phyloP scores from a whole-genome alignment of 1,140 invertebrate species.

The Drosophila kepulauana region DNA sequence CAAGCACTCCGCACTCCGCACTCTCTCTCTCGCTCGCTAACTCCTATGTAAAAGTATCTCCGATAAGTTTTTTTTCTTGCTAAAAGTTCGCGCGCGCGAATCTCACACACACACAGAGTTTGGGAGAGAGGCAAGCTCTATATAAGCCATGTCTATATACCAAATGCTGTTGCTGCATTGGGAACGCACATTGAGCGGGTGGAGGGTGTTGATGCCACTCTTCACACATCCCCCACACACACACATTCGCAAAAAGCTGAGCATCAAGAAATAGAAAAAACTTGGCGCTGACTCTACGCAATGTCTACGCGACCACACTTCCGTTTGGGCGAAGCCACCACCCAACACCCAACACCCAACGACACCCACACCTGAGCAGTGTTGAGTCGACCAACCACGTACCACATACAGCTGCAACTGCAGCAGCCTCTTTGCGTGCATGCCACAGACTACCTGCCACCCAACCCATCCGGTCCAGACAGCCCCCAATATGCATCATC shows the following conservation, averaged over 20 bases:
- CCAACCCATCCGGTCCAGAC: constrained; percentile 41
- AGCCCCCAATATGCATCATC: constrained; percentile 39
- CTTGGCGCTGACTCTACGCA: constrained; percentile 75
- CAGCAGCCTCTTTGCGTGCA: constrained; percentile 25
- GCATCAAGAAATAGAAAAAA: constrained; percentile 81
- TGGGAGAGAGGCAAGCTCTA: constrained; percentile 31
- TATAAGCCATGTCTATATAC: constrained; percentile 56
- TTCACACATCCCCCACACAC: not conserved
- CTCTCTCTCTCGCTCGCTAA: not conserved
- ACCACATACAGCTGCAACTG: constrained; percentile 51
- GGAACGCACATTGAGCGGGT: constrained; percentile 31
- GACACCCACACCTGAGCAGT: constrained; percentile 1
- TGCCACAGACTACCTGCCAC: not conserved
- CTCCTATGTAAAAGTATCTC: constrained; percentile 70
- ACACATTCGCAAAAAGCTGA: constrained; percentile 28
- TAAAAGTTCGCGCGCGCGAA: constrained; percentile 76
- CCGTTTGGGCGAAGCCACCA: constrained; percentile 9
- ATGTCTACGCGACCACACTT: constrained; percentile 79
- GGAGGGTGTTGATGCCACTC: not conserved
- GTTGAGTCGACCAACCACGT: constrained; percentile 24
- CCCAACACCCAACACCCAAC: constrained; percentile 1
- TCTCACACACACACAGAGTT: constrained; percentile 41
- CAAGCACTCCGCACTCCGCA: no score
- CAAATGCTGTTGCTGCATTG: constrained; percentile 42
- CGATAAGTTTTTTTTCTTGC: constrained; percentile 78